These are phyloP conservation scores for Mercenaria mercenaria DNA, from an alignment of 1,140 invertebrate species.

Conservation along the genomic window DNA sequence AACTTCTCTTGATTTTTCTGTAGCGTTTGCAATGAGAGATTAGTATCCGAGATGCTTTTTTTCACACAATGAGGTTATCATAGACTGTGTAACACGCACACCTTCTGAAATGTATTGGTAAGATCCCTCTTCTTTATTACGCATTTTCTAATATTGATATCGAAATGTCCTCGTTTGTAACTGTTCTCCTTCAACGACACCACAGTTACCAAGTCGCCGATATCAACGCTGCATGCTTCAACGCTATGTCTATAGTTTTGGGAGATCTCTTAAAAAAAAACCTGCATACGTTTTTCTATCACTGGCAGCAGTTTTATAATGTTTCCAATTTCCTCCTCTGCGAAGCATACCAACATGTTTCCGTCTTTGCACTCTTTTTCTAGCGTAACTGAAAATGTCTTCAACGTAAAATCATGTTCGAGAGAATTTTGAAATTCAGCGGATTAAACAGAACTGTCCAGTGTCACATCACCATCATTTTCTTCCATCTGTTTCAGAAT, in stretches of 20 bases:
- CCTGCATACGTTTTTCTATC: neutral
- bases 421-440: neutral
- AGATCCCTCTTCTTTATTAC: neutral
- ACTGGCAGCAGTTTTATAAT: neutral
- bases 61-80: neutral
- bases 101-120: conserved; percentile 3
- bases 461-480: neutral
- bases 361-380: neutral
- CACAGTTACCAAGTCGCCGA: neutral
- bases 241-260: neutral
- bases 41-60: neutral
- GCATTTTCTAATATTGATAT: neutral
- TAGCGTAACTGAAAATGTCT: conserved; percentile 1
- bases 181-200: neutral
- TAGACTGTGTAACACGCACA: neutral
- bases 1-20: neutral
- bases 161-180: neutral
- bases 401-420: neutral
- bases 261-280: neutral
- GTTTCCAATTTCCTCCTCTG: neutral
- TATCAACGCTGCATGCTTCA: neutral
- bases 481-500: conserved; percentile 14
- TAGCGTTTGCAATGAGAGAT: neutral
- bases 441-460: neutral
- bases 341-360: neutral